phyloP scores from a whole-genome alignment of 1,140 invertebrate species.

The Samia ricini region DNA sequence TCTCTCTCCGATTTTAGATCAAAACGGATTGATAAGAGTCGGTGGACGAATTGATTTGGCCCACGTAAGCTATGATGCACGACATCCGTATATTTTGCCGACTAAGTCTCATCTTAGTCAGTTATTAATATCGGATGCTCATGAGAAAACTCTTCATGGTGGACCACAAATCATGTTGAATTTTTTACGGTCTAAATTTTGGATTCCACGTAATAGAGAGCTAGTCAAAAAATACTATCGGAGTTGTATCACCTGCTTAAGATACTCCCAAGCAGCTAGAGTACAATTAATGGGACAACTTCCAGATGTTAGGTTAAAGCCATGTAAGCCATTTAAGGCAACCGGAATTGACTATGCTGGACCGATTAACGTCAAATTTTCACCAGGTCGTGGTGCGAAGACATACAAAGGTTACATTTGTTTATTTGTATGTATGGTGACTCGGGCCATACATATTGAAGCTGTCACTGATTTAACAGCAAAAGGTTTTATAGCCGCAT shows the following conservation, averaged over 20 bases:
- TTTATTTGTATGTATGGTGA: constrained; percentile 11
- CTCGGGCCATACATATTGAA: constrained; percentile 5
- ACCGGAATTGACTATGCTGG: constrained; percentile 6
- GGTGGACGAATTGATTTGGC: constrained; percentile 1
- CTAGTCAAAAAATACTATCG: neutral
- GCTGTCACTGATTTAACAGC: constrained; percentile 2
- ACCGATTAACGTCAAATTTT: neutral
- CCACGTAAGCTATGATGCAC: neutral
- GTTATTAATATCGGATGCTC: constrained; percentile 5
- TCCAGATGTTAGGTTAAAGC: constrained; percentile 1
- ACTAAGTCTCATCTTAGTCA: neutral
- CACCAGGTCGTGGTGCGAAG: neutral
- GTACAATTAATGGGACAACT: constrained; percentile 10
- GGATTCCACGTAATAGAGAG: neutral
- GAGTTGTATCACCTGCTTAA: neutral
- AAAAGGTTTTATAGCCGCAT: neutral
- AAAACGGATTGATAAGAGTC: constrained; percentile 6
- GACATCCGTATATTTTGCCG: constrained; percentile 7
- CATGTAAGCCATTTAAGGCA: neutral
- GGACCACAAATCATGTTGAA: constrained; percentile 4
- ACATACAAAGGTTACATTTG: constrained; percentile 8
- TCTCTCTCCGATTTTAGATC: constrained; percentile 4
- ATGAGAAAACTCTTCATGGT: constrained; percentile 12
- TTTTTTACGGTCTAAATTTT: constrained; percentile 12
- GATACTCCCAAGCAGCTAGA: neutral